Conservation (phyloP, 2,888 invertebrate species). For the Maniola hyperantus region DNA sequence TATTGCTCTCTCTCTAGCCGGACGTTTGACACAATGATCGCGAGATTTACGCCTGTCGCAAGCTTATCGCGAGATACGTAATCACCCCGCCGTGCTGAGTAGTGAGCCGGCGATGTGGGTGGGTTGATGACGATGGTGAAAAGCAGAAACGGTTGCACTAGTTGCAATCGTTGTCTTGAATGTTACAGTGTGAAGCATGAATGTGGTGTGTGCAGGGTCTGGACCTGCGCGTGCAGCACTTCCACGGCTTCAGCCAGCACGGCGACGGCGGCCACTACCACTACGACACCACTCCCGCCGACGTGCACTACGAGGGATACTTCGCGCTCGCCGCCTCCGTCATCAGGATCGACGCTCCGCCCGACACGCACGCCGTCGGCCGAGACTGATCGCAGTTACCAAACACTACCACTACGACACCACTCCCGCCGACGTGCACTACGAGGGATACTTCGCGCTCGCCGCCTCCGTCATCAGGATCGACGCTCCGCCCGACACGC, state of each 20-base stretch:
- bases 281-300: constrained; percentile 94
- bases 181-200: background rate
- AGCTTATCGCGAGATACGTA: too few species aligned
- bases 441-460: constrained; percentile 94
- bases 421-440: constrained; percentile 92
- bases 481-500: constrained; percentile 87
- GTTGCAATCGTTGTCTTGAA: too few species aligned
- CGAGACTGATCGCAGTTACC: constrained; percentile 84
- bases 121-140: too few species aligned
- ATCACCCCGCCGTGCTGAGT: too few species aligned
- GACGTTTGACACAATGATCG: too few species aligned
- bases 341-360: constrained; percentile 89
- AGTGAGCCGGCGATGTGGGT: too few species aligned
- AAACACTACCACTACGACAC: constrained; percentile 97
- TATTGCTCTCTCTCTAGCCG: too few species aligned
- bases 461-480: constrained; percentile 88
- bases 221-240: constrained; percentile 97
- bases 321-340: constrained; percentile 90
- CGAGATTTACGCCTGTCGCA: too few species aligned
- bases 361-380: constrained; percentile 85
- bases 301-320: constrained; percentile 95
- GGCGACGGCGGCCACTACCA: constrained; percentile 98
- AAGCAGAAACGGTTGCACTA: too few species aligned
- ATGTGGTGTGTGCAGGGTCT: constrained; percentile 83
- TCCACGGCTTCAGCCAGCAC: constrained; percentile 94